Evolutionary conservation across 2,888 invertebrate species (phyloP), one percentile per base, ranked within the genome.

Genomic region (Kryphioiulus occultus): DNA sequence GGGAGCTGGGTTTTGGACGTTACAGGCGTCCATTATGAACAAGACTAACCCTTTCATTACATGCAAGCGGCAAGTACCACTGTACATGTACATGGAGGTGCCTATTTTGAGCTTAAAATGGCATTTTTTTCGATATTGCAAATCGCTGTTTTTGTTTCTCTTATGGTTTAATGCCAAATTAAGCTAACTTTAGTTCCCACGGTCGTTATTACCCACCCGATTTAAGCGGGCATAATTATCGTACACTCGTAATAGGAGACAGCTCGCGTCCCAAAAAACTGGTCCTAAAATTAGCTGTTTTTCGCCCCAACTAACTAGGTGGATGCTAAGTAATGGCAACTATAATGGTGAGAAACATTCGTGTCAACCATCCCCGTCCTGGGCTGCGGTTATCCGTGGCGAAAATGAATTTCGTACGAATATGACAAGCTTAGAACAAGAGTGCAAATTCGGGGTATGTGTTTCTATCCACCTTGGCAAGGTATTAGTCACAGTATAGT

Each of bases 401-500:
- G 59, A 5, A 22, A 59, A 59, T 7, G 22, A 59, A 59, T 7
- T 59, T 68, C 26, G 68, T 68, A 10, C 22, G 26, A 26, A 26
- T 68, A 68, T 68, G 68, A 68, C 68, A 26, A 68, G 68, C 47
- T 68, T 68, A 26, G 26, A 68, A 68, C 68, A 68, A 68, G 68
- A 68, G 68, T 26, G 26, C 68, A 68, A 26, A 59, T 59, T 59
- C n/a, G 17, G 53, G 7, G n/a, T 19, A 26, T 68, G 26, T 26
- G 26, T 68, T 68, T 68, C 68, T 26, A n/a, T 68, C 9, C 26
- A 26, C 26, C 68, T 68, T n/a, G 12, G 68, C 68, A 26, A 26
- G 68, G 68, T 68, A 68, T 68, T 68, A 68, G 68, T 68, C 68
- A 68, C 68, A 68, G 68, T n/a, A n/a, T 68, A 26, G 68, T 68